Percentiles rank a stretch among this genome's conserved stretches.
phyloP scores from a whole-genome alignment of 2,888 invertebrate species.

The Phania funesta region DNA sequence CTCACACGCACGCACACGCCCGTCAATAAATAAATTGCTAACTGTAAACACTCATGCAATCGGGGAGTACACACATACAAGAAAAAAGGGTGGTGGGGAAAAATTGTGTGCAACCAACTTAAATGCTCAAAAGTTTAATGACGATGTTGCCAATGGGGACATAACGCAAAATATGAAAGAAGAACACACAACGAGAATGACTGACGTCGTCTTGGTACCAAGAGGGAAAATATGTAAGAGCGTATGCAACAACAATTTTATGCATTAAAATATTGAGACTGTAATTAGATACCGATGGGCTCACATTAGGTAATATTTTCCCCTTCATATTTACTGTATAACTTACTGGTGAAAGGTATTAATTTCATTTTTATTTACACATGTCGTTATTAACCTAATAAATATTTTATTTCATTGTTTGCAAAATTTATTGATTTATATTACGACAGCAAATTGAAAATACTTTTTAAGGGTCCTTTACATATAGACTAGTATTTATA shows the following conservation, averaged over 20 bases:
- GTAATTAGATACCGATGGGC: slow-evolving; percentile 6
- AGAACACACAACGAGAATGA: slow-evolving; percentile 46
- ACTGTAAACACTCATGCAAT: slow-evolving; percentile 22
- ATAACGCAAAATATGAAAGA: slow-evolving; percentile 69
- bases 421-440: neutral
- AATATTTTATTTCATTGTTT: neutral
- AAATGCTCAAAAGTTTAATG: slow-evolving; percentile 49
- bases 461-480: too few species aligned
- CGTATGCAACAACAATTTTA: neutral
- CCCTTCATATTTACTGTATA: neutral
- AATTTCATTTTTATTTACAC: neutral
- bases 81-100: neutral
- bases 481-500: too few species aligned
- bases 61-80: slow-evolving; percentile 9
- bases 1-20: neutral
- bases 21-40: neutral
- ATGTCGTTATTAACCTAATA: neutral
- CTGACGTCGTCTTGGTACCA: slow-evolving; percentile 40
- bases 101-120: slow-evolving; percentile 45
- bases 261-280: neutral
- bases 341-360: neutral
- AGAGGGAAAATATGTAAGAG: slow-evolving; percentile 54
- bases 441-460: neutral
- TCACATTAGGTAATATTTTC: neutral
- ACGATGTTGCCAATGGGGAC: slow-evolving; percentile 61